A percentile compares a stretch with the other conserved stretches of the same genome.
phyloP scores from a whole-genome alignment of 2,113 vertebrate genomes.

The Epinephelus moara region DNA sequence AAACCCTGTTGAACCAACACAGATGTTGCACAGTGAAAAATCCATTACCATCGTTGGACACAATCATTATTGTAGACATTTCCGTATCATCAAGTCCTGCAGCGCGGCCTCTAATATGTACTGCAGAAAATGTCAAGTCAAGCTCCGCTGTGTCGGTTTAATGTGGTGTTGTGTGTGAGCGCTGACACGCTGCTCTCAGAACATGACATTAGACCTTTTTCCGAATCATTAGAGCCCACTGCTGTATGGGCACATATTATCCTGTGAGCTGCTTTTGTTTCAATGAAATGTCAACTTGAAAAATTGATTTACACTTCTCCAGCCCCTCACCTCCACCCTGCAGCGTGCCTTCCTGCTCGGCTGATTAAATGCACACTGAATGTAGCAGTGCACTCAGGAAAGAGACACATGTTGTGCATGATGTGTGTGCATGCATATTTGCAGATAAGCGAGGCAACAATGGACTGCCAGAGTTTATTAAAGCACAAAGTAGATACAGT shows the following conservation, averaged over 20 bases:
- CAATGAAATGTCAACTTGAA: conserved; percentile 46
- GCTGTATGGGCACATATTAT: conserved; percentile 16
- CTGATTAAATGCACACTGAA: not conserved
- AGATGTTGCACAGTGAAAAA: not conserved
- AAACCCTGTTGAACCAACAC: not conserved
- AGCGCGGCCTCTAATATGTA: not conserved
- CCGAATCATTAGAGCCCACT: conserved; percentile 37
- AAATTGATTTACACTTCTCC: conserved; percentile 29
- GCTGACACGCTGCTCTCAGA: conserved; percentile 14
- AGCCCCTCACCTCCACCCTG: conserved; percentile 1
- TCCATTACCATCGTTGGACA: not conserved
- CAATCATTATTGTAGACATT: not conserved
- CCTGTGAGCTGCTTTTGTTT: conserved; percentile 45
- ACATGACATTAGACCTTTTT: conserved; percentile 52
- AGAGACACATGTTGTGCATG: not conserved
- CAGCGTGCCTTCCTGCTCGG: not conserved
- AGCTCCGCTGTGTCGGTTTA: conserved; percentile 21
- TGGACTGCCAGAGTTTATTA: not conserved
- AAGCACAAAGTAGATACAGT: not conserved
- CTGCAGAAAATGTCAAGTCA: conserved; percentile 40
- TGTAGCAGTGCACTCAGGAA: not conserved
- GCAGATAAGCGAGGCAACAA: not conserved
- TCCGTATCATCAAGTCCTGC: not conserved
- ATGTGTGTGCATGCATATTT: not conserved
- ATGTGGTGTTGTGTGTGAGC: conserved; percentile 10